These are phyloP conservation scores for Drosophila ananassae DNA, from an alignment of 1,140 invertebrate genomes.

Conservation along the genomic window DNA sequence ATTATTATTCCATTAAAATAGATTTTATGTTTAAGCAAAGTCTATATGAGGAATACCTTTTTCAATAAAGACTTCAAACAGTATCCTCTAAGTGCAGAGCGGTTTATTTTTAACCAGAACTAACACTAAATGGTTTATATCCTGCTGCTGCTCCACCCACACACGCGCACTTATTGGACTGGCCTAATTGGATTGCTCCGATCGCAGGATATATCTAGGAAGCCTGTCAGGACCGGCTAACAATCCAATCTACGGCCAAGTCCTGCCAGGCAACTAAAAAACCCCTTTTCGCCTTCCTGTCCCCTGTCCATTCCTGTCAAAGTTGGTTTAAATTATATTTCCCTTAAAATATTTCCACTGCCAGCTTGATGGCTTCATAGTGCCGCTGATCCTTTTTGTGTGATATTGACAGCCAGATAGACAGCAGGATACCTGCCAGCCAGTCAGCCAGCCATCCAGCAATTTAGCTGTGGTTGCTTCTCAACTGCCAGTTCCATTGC, in stretches of 20 bases:
- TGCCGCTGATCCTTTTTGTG: conserved; percentile 48
- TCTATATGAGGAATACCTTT: not conserved
- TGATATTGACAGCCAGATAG: conserved; percentile 76
- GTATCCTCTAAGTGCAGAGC: not conserved
- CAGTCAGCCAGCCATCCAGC: not conserved
- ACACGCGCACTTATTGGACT: conserved; percentile 4
- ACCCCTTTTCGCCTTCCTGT: conserved; percentile 6
- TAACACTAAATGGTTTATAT: conserved; percentile 45
- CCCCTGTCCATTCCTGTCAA: conserved; percentile 14
- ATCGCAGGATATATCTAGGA: conserved; percentile 20
- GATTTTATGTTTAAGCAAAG: no score
- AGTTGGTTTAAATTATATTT: conserved; percentile 64
- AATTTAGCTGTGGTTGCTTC: conserved; percentile 10
- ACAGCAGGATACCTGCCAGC: conserved; percentile 56
- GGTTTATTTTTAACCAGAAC: conserved; percentile 44
- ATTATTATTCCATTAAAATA: no score
- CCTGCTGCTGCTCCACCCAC: not conserved
- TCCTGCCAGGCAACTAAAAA: conserved; percentile 21
- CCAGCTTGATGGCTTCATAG: conserved; percentile 46
- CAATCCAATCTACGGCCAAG: conserved; percentile 18
- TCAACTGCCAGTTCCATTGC: conserved; percentile 12
- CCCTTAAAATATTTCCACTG: conserved; percentile 59
- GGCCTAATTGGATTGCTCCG: conserved; percentile 70
- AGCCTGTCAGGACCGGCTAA: conserved; percentile 7
- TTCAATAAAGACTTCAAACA: not conserved